These are phyloP conservation scores for Eilema depressum DNA, from an alignment of 2,888 invertebrate species.

Conservation along the genomic window DNA sequence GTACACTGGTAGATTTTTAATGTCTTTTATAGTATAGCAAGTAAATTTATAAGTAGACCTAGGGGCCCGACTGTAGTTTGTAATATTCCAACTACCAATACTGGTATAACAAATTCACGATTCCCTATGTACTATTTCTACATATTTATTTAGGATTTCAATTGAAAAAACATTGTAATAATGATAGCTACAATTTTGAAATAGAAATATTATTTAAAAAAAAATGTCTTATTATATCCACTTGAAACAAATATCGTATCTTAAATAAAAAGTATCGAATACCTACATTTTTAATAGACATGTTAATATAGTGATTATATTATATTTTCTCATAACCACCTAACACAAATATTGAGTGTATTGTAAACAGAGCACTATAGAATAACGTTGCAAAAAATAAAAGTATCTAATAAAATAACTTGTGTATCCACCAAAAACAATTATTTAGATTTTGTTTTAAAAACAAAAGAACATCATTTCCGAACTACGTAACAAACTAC, in stretches of 20 bases:
- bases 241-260: not conserved
- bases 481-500: not conserved
- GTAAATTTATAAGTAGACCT: not conserved
- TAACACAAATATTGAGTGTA: conserved; percentile 4
- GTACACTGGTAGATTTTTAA: not conserved
- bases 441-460: not conserved
- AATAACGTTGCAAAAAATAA: not conserved
- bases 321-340: not conserved
- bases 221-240: not conserved
- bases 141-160: not conserved
- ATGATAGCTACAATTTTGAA: conserved; percentile 6
- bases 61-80: not conserved
- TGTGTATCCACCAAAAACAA: not conserved
- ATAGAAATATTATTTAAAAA: not conserved
- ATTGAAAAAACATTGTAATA: not conserved
- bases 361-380: not conserved
- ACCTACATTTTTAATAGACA: too few species aligned
- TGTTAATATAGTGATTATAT: not conserved
- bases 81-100: not conserved
- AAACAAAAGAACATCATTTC: not conserved
- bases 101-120: not conserved
- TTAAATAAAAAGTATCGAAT: too few species aligned
- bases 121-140: not conserved
- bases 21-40: not conserved
- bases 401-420: not conserved